Base-by-base conservation (phyloP, 1,140 invertebrate species). In the Nebria ingens region DNA sequence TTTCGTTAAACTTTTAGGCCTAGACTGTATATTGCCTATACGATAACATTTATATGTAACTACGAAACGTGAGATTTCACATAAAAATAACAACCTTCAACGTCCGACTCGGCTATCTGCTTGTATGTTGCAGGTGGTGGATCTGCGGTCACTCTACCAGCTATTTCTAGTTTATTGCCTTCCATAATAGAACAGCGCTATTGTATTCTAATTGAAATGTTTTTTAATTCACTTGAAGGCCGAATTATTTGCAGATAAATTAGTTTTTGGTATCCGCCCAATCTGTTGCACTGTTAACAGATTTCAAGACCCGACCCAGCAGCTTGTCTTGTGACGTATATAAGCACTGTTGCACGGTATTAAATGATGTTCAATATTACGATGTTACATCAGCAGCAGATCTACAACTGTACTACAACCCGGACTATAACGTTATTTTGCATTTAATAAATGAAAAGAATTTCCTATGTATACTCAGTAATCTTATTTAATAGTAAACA, bases 221-320 rank as follows among this genome's bases (percentile, higher is more conserved):
- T 29, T 55, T 53, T 56, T 34, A 34, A 34, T 34, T 34, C 25
- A 34, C 25, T 34, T n/a, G 6, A 34, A 34, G 25, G 25, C n/a
- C 25, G 6, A 34, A 34, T 34, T 34, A 34, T 34, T 34, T 34
- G n/a, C n/a, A 59, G 61, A 69, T 55, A 59, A 68, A 54, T 45
- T 63, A 66, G 23, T 87, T 85, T 62, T 64, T 62, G 17, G 82
- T 79, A 0, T 89, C 91, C 64, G 77, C 76, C 19, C 82, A 80
- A 64, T 69, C 74, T 22, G 76, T 95, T 1, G 83, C 76, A 1
- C 79, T 80, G 65, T 65, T 95, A 45, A 82, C 84, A 19, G n/a
- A n/a, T n/a, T n/a, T n/a, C n/a, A n/a, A n/a, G n/a, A n/a, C n/a
- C n/a, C n/a, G n/a, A n/a, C n/a, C n/a, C n/a, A n/a, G n/a, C n/a